These are phyloP conservation scores for Catagonus wagneri DNA, from an alignment of 2,113 vertebrate genomes.

Conservation along the genomic window DNA sequence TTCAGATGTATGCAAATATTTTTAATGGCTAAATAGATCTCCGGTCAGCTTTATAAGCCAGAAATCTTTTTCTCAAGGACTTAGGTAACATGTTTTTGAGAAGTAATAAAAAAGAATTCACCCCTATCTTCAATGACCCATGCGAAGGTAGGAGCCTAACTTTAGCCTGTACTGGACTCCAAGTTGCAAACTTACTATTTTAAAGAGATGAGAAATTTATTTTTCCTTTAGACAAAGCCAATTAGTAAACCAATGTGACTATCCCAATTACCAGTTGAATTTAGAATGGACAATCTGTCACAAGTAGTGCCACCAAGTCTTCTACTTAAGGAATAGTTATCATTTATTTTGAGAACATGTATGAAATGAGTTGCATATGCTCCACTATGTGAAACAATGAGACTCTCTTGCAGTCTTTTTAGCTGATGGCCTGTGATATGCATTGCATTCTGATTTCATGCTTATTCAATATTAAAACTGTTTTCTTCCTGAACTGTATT, in stretches of 20 bases:
- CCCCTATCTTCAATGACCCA: not conserved
- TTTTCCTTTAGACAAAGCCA: not conserved
- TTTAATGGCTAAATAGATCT: not conserved
- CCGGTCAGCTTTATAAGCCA: not conserved
- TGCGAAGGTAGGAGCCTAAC: not conserved
- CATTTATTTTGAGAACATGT: not conserved
- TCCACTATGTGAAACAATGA: not conserved
- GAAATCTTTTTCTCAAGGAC: not conserved
- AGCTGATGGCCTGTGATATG: not conserved
- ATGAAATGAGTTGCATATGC: not conserved
- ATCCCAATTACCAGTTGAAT: not conserved
- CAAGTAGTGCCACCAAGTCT: not conserved
- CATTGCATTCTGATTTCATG: not conserved
- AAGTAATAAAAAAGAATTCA: not conserved
- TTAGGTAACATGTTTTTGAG: not conserved
- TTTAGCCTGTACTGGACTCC: not conserved
- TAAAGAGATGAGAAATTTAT: not conserved
- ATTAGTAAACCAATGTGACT: not conserved
- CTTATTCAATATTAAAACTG: not conserved
- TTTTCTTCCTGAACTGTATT: not conserved
- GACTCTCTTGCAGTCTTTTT: not conserved
- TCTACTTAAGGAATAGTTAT: not conserved
- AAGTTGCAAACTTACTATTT: not conserved
- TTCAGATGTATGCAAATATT: not conserved
- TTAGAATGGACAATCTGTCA: not conserved